These are phyloP conservation scores for Cossypha heuglini DNA, from an alignment of 2,797 vertebrate genomes.

Conservation along the genomic window DNA sequence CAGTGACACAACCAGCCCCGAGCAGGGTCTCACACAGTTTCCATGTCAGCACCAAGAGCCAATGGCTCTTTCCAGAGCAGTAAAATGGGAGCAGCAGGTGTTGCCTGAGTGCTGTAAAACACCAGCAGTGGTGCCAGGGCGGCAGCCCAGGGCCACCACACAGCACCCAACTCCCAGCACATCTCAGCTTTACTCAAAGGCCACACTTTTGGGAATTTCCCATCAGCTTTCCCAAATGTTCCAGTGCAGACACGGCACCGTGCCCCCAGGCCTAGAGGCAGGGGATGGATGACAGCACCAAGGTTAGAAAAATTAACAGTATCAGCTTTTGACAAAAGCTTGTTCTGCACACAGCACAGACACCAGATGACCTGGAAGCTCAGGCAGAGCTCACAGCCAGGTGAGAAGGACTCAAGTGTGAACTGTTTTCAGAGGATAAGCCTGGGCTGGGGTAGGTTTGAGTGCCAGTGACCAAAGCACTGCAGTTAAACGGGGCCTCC, in stretches of 20 bases:
- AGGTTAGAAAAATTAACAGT: neutral
- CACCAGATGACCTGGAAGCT: neutral
- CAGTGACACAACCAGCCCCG: neutral
- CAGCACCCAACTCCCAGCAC: fast-evolving
- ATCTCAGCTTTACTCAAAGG: neutral
- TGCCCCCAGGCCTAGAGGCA: neutral
- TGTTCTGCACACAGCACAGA: neutral
- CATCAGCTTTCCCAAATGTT: neutral
- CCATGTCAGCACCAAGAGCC: neutral
- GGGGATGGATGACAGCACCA: neutral
- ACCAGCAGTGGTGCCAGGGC: fast-evolving
- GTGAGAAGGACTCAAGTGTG: neutral
- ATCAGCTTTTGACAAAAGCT: neutral
- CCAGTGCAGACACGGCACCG: neutral
- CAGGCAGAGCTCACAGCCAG: fast-evolving
- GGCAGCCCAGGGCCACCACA: neutral
- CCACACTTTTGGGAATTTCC: neutral
- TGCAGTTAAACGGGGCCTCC: neutral
- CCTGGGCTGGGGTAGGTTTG: neutral
- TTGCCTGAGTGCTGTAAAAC: fast-evolving
- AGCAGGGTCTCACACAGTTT: neutral
- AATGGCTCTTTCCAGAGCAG: neutral
- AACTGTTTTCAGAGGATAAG: neutral
- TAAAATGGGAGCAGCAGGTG: neutral
- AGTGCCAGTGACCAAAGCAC: neutral